Conservation (phyloP, 1,140 invertebrate species). For the Megalopta genalis region DNA sequence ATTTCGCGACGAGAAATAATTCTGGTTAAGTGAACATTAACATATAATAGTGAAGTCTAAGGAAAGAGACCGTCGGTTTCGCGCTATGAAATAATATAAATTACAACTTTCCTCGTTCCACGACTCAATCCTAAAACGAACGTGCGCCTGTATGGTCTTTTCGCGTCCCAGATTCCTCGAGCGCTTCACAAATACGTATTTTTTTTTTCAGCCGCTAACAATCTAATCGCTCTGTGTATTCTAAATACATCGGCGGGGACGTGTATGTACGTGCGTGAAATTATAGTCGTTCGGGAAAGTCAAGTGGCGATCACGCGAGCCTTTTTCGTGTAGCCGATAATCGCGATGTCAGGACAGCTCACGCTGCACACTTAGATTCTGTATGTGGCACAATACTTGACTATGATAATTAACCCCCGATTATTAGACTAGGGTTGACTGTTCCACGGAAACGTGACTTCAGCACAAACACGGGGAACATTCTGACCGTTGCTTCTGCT, state of each 20-base stretch:
- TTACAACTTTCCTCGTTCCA: not conserved
- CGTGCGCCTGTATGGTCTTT: slow-evolving; percentile 60
- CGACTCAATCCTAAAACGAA: slow-evolving; percentile 60
- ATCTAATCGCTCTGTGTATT: slow-evolving; percentile 1
- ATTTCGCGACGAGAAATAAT: too few species aligned
- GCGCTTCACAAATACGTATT: slow-evolving; percentile 11
- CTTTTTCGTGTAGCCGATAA: slow-evolving; percentile 13
- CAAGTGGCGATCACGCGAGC: slow-evolving; percentile 14
- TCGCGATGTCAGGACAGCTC: slow-evolving; percentile 13
- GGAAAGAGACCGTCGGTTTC: too few species aligned
- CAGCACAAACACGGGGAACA: not conserved
- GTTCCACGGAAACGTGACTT: not conserved
- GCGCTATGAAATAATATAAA: not conserved
- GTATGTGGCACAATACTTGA: slow-evolving; percentile 17
- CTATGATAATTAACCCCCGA: slow-evolving; percentile 22
- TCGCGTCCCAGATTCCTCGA: slow-evolving; percentile 49
- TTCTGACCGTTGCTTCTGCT: not conserved
- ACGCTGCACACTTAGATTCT: slow-evolving; percentile 7
- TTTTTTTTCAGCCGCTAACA: not conserved
- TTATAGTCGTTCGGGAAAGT: slow-evolving; percentile 30
- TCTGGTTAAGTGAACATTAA: too few species aligned
- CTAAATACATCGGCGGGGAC: not conserved
- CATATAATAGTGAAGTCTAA: too few species aligned
- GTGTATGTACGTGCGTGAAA: slow-evolving; percentile 35
- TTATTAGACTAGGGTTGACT: not conserved